phyloP scores from a whole-genome alignment of 2,113 vertebrate species.

The Emydura subglobosa region DNA sequence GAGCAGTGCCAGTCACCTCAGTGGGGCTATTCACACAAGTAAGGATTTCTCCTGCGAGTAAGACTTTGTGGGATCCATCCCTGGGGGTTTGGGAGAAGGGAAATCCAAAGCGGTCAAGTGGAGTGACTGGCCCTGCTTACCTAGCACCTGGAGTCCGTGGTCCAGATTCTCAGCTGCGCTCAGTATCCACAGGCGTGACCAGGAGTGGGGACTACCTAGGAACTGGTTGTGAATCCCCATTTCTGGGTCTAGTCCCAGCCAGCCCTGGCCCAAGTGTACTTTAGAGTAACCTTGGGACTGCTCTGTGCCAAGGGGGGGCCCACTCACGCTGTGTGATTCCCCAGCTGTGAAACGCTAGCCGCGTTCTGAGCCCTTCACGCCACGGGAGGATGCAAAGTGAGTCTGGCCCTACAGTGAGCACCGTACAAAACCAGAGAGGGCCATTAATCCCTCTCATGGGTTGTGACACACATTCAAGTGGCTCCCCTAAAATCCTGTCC shows the following conservation, averaged over 20 bases:
- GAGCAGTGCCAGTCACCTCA: neutral
- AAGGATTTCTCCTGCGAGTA: neutral
- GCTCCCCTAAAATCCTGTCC: neutral
- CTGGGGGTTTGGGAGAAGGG: neutral
- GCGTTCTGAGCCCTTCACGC: neutral
- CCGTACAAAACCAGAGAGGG: neutral
- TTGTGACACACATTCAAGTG: neutral
- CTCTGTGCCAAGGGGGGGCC: neutral
- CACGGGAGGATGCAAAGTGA: neutral
- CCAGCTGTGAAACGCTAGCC: neutral
- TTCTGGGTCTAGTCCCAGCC: neutral
- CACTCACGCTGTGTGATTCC: neutral
- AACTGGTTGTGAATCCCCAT: neutral
- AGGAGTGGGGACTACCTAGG: rapidly evolving
- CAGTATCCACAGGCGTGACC: rapidly evolving
- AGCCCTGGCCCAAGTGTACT: neutral
- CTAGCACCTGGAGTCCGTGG: neutral
- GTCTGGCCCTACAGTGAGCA: neutral
- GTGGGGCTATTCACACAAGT: neutral
- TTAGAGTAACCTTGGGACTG: neutral
- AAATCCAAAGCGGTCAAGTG: neutral
- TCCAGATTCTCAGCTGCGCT: neutral
- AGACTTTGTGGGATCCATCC: neutral
- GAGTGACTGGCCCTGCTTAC: neutral
- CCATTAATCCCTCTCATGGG: rapidly evolving